Evolutionary conservation across 2,888 invertebrate species (phyloP), one percentile per base, ranked within the genome.

Genomic region (Onthophagus sagittarius): DNA sequence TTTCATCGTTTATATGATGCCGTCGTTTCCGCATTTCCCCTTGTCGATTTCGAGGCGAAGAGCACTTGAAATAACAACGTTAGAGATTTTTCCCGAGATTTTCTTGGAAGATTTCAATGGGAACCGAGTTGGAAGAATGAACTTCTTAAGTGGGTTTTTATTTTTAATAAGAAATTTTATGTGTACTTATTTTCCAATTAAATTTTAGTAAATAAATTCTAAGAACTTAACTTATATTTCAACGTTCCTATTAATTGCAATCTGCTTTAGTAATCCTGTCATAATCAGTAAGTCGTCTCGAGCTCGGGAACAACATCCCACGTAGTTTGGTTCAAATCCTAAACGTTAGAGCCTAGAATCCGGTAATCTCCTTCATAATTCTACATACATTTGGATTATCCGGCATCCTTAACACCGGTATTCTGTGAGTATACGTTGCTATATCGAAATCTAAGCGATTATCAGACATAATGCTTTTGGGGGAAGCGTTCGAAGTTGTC

Each of bases 1-100:
- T 67, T 67, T 67, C 67, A 23, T 67, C 67, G 31, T 23, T 67
- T 32, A 32, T 67, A 31, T 11, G 67, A 31, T 23, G 67, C 23
- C 15, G n/a, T 15, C 23, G 23, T 23, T 23, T 23, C 67, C 67
- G n/a, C 67, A 23, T 23, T n/a, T 67, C 23, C 31, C 64, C 15
- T 31, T 23, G 32, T 67, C 67, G 67, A 23, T 67, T 67, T 9
- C 23, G n/a, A 53, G 39, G 39, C 39, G 39, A 11, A 53, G 39
- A 53, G 39, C 39, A 53, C 39, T 53, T 53, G 39, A 53, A 53
- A 53, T 53, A 53, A 53, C 39, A 53, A 53, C 39, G 39, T 53
- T 53, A 53, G 39, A 53, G 39, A 53, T 53, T 53, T 53, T 53
- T 53, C 39, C 39, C 1, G 39, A 23, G 23, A 53, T 53, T 53